Base-by-base conservation (phyloP, 2,888 invertebrate genomes). In the Drosophila stalkeri region DNA sequence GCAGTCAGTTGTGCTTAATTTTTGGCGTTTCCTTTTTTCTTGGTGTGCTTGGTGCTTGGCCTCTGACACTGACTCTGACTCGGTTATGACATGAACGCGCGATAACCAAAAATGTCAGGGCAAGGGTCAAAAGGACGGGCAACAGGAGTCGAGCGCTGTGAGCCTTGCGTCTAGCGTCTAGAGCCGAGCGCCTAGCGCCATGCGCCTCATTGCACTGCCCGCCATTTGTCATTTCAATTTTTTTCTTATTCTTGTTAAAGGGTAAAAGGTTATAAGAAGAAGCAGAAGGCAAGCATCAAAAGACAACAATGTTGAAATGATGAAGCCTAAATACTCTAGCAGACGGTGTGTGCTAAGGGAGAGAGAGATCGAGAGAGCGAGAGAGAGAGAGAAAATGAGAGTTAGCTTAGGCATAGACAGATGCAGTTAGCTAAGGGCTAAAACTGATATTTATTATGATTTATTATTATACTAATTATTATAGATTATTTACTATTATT, bases 181-280 rank as follows among this genome's bases (percentile, higher is more conserved):
- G 49, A 57, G n/a, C 55, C 62, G 46, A 46, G 49, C 61, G n/a
- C 55, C 62, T 51, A 46, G 69, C 33, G 33, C 18, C 52, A 12
- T n/a, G 76, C 76, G 54, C 39, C 62, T 56, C 55, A 60, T 55
- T 60, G 76, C 86, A 77, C 65, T 72, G 55, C 84, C 83, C 82
- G 73, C 74, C 89, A 85, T 85, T 85, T 85, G 89, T 85, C 85
- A 85, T 85, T 89, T 80, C 61, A 84, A 87, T 83, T 86, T 81
- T 18, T 33, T 27, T 27, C 5, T 27, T 27, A 5, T 27, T 51
- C 8, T n/a, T 12, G 65, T 23, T 20, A 80, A 87, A 81, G 85
- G 71, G 51, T 71, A 72, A 81, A 74, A 64, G 67, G 2, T 1
- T 27, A 27, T 27, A 27, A 20, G 37, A 37, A 54, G 37, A 54